Evolutionary conservation across 1,140 invertebrate genomes (phyloP), one percentile per base, ranked within the genome.

Genomic region (Paraescarpia echinospica): DNA sequence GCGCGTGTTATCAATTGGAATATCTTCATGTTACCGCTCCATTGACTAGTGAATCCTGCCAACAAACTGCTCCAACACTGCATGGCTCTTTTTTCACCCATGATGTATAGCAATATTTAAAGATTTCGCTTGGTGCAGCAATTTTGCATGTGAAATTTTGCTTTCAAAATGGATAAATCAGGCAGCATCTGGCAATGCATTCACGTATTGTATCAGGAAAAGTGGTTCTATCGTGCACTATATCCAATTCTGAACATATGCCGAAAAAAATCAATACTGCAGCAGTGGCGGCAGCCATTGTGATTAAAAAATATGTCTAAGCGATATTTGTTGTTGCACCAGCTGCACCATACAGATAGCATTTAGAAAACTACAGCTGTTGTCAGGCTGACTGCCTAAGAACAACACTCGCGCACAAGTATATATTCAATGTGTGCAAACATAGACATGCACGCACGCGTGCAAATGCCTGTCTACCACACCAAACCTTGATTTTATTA

Each of bases 321-420:
- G 59, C 59, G 59, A 77, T 77, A 77, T 77, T 77, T 77, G 59
- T 77, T 77, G 59, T 77, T 31, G 27, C 27, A 18, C 18, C 59
- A 77, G 59, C 59, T 77, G 59, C 59, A 77, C 14, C 22, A 27
- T 31, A 77, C 59, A 77, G 59, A 77, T 77, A 77, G 22, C 59
- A 77, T 77, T 77, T 77, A 77, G 59, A 77, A 77, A 77, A 77
- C 27, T 77, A 77, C 59, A 77, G 59, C 59, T 77, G 59, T 77
- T 77, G 2, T 77, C 59, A 77, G 14, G 22, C 59, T 14, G 9
- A 18, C 59, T 77, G 59, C 59, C 14, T 31, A 77, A 77, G 27
- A 77, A 77, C 22, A 18, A 27, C 59, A 77, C 59, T 77, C 22
- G 59, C 59, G 22, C 59, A 77, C 9, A 22, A 77, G 59, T 77